phyloP scores from a whole-genome alignment of 2,113 vertebrate genomes.

The Morphnarchus princeps region DNA sequence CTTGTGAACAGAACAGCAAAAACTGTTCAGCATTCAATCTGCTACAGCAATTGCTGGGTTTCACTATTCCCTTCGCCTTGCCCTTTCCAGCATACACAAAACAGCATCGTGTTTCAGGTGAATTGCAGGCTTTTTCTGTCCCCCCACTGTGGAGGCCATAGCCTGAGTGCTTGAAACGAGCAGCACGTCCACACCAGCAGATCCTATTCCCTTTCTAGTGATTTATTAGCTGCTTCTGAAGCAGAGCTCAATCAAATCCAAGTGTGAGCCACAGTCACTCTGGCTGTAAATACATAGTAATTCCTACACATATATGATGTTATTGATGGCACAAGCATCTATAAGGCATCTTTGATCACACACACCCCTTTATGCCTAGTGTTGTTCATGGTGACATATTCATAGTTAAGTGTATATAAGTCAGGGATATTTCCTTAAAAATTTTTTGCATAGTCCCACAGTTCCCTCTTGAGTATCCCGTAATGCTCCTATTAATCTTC shows the following conservation, averaged over 20 bases:
- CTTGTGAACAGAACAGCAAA: neutral
- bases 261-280: neutral
- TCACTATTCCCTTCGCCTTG: neutral
- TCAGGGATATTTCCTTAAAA: neutral
- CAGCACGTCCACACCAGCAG: neutral
- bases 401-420: neutral
- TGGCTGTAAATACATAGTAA: neutral
- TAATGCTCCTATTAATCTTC: neutral
- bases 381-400: neutral
- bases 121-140: neutral
- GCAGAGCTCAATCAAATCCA: neutral
- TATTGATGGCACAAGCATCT: neutral
- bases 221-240: neutral
- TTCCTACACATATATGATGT: neutral
- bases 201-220: neutral
- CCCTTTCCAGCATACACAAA: neutral
- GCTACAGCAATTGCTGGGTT: neutral
- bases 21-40: neutral
- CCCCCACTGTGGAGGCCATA: neutral
- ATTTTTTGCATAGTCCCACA: neutral
- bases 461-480: neutral
- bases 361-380: neutral
- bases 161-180: neutral
- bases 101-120: rapidly evolving
- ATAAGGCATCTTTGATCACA: neutral